A percentile compares a stretch with the other conserved stretches of the same genome.
phyloP scores from a whole-genome alignment of 2,888 invertebrate genomes.

The Cerceris ruficornis region DNA sequence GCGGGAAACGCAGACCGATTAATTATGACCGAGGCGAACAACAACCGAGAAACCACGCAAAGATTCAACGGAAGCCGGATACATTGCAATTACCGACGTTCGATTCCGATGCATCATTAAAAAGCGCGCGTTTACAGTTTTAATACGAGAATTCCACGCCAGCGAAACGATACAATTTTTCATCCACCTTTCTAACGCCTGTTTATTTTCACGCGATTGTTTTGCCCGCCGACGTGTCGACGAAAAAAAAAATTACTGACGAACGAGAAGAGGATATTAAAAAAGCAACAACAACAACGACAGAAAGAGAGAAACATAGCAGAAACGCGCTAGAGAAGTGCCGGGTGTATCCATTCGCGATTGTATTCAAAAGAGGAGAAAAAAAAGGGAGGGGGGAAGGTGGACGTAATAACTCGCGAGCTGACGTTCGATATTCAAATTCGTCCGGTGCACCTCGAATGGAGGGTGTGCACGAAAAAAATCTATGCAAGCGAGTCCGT shows the following conservation, averaged over 20 bases:
- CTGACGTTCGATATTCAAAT: constrained; percentile 61
- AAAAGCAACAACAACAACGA: constrained; percentile 23
- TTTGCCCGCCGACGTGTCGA: constrained; percentile 11
- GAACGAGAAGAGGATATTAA: constrained; percentile 39
- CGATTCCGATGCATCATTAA: constrained; percentile 56
- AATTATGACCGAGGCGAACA: too few relatives aligned
- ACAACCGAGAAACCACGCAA: not conserved
- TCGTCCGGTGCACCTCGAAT: constrained; percentile 36
- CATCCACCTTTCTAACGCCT: constrained; percentile 1
- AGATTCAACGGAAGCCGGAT: not conserved
- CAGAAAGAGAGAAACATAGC: not conserved
- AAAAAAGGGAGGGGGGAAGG: constrained; percentile 14
- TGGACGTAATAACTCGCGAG: constrained; percentile 57
- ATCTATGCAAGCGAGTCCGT: constrained; percentile 27
- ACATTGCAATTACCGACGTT: constrained; percentile 50
- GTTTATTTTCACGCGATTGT: constrained; percentile 34
- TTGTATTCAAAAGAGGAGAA: constrained; percentile 16
- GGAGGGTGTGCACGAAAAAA: constrained; percentile 21
- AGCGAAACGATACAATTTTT: constrained; percentile 9
- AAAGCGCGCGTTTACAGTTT: constrained; percentile 44
- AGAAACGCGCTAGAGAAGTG: constrained; percentile 15
- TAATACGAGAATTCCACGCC: constrained; percentile 5
- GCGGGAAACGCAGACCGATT: too few relatives aligned
- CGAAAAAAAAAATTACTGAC: constrained; percentile 21
- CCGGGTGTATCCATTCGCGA: constrained; percentile 6